phyloP scores from a whole-genome alignment of 2,113 vertebrate genomes.

The Stictonetta naevosa region DNA sequence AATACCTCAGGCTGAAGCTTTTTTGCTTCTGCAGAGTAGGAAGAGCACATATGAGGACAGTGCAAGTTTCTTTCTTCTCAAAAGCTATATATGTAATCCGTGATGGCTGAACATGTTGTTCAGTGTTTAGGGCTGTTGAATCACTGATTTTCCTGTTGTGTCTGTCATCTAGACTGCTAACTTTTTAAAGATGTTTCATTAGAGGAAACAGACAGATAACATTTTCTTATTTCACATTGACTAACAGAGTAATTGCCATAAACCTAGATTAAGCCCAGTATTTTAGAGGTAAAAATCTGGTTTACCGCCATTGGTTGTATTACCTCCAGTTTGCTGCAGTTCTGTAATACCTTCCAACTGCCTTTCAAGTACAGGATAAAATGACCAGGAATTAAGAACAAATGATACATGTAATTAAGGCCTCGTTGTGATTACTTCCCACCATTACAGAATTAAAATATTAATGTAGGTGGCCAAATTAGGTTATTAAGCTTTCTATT shows the following conservation, averaged over 20 bases:
- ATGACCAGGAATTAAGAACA: slow-evolving; percentile 28
- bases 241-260: background rate
- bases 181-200: background rate
- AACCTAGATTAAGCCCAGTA: background rate
- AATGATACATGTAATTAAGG: slow-evolving; percentile 20
- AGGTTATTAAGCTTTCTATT: background rate
- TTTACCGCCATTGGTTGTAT: background rate
- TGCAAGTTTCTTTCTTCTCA: background rate
- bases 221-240: background rate
- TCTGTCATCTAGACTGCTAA: background rate
- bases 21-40: background rate
- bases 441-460: slow-evolving; percentile 8
- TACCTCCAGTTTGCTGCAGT: background rate
- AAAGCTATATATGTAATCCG: background rate
- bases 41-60: background rate
- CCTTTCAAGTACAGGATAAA: background rate
- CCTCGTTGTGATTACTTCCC: background rate
- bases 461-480: slow-evolving; percentile 10
- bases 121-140: background rate
- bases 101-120: background rate
- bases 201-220: background rate
- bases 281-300: background rate
- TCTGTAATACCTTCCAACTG: background rate
- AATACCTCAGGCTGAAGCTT: background rate
- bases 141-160: background rate